Evolutionary conservation across 2,888 invertebrate genomes (phyloP).

Genomic region (Phragmatobia fuliginosa): DNA sequence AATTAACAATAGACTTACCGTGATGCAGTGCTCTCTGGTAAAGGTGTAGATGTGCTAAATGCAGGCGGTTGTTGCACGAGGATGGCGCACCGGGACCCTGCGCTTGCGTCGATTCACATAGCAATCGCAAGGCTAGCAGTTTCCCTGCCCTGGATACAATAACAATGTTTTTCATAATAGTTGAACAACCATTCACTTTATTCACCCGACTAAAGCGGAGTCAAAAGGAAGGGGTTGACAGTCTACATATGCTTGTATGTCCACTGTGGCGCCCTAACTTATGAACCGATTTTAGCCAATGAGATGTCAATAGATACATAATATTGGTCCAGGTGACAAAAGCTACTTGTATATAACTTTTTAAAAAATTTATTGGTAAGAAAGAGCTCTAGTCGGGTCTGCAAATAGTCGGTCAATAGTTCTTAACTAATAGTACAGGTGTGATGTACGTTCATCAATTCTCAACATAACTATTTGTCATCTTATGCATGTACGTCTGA

Average conservation of each 20-base stretch:
- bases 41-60: slow-evolving; percentile 91
- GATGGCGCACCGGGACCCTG: slow-evolving; percentile 88
- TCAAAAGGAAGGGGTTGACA: no score
- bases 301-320: no score
- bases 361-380: no score
- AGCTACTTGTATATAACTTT: no score
- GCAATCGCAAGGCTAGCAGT: slow-evolving; percentile 93
- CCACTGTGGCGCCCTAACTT: no score
- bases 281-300: no score
- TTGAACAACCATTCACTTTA: no score
- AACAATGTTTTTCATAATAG: slow-evolving; percentile 3
- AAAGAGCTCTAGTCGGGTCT: no score
- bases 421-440: neutral
- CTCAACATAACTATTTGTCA: neutral
- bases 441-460: neutral
- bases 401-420: neutral
- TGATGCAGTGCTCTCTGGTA: slow-evolving; percentile 96
- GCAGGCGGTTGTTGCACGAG: slow-evolving; percentile 83
- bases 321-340: no score
- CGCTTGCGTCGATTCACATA: slow-evolving; percentile 95
- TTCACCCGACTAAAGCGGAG: no score
- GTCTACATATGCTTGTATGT: no score
- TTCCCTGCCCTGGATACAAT: slow-evolving; percentile 88
- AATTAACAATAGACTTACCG: slow-evolving; percentile 74
- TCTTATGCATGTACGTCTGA: slow-evolving; percentile 1